A percentile compares a stretch with the other conserved stretches of the same genome.
Evolutionary conservation across 1,140 invertebrate genomes (phyloP).

Genomic region (Nephila pilipes): DNA sequence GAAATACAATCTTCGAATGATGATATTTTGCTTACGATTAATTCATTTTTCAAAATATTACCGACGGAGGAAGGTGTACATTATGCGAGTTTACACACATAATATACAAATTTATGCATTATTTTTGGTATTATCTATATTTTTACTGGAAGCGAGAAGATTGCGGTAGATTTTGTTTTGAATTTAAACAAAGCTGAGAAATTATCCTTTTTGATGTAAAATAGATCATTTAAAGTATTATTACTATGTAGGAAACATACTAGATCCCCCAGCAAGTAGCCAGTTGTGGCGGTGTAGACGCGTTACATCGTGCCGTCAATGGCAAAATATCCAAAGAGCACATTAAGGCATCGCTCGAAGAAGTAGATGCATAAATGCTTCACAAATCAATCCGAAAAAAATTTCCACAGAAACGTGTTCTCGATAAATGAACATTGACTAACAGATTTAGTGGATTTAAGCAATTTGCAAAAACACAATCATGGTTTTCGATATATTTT

Average conservation of each 20-base stretch:
- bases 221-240: not conserved
- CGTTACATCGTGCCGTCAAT: slow-evolving; percentile 3
- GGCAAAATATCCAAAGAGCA: not conserved
- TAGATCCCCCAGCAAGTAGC: not conserved
- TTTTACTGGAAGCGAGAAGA: too few species aligned
- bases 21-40: too few species aligned
- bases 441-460: slow-evolving; percentile 78
- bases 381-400: slow-evolving; percentile 77
- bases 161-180: too few species aligned
- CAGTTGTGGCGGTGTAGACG: slow-evolving; percentile 56
- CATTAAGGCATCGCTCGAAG: slow-evolving; percentile 72
- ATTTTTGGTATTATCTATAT: too few species aligned
- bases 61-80: too few species aligned
- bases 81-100: too few species aligned
- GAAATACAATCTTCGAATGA: too few species aligned
- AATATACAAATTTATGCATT: too few species aligned
- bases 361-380: slow-evolving; percentile 78
- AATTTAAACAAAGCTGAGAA: too few species aligned
- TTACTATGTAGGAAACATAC: not conserved
- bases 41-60: too few species aligned
- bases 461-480: slow-evolving; percentile 42
- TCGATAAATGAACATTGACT: slow-evolving; percentile 72
- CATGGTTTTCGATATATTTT: slow-evolving; percentile 78
- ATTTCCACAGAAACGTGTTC: slow-evolving; percentile 76
- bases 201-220: not conserved